Evolutionary conservation across 2,113 vertebrate species (phyloP).

Genomic region (Aptenodytes forsteri): DNA sequence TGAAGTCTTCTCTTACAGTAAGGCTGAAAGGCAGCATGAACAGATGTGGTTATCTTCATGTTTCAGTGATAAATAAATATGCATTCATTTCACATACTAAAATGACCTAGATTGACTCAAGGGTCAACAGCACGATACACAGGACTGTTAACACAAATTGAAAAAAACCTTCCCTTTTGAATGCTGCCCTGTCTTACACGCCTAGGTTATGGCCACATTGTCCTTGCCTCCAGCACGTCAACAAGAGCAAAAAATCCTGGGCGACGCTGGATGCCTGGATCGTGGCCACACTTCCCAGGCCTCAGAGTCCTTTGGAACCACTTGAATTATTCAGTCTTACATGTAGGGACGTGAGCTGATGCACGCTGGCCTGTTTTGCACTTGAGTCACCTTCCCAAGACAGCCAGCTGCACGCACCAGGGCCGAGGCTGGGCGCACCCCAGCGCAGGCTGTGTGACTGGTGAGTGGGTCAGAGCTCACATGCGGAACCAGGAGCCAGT

Average conservation of each 20-base stretch:
- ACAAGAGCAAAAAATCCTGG: not conserved
- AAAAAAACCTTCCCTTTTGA: not conserved
- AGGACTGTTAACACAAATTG: not conserved
- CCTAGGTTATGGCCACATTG: not conserved
- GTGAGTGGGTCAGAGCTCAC: not conserved
- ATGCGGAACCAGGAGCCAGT: not conserved
- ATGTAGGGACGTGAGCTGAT: not conserved
- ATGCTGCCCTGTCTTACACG: not conserved
- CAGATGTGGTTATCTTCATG: not conserved
- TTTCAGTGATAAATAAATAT: not conserved
- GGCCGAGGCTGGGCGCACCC: not conserved
- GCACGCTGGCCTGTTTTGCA: not conserved
- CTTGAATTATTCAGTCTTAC: not conserved
- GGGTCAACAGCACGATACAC: not conserved
- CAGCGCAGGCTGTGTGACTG: not conserved
- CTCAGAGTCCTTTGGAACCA: not conserved
- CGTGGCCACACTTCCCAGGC: not conserved
- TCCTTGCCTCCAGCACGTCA: not conserved
- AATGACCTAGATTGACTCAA: not conserved
- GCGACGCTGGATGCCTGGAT: not conserved
- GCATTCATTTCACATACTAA: not conserved
- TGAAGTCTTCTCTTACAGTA: not conserved
- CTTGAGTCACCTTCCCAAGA: not conserved
- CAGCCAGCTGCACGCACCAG: accelerated
- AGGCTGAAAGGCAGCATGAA: not conserved